phyloP scores from a whole-genome alignment of 2,113 vertebrate genomes.

The Bos indicus region DNA sequence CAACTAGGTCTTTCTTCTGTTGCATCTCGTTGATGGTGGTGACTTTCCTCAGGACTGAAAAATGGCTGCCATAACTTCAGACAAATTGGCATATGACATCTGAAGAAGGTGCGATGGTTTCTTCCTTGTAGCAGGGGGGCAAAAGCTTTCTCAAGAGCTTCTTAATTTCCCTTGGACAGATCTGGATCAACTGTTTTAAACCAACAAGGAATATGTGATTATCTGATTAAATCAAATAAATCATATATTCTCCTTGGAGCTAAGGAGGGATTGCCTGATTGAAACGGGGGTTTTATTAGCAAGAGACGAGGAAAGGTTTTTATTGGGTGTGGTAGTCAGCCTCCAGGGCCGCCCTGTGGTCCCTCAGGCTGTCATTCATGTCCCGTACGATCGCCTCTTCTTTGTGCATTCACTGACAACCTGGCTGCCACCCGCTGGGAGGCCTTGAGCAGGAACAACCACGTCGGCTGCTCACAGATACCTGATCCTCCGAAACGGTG shows the following conservation, averaged over 20 bases:
- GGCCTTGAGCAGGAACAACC: background rate
- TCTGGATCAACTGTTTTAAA: background rate
- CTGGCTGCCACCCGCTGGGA: rapidly evolving
- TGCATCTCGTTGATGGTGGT: background rate
- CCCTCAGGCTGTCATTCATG: too few species aligned
- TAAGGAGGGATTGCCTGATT: background rate
- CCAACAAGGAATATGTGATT: background rate
- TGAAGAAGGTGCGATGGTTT: background rate
- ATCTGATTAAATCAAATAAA: background rate
- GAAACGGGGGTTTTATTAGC: background rate
- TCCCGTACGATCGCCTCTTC: rapidly evolving
- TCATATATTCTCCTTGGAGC: background rate
- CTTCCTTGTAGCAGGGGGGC: background rate
- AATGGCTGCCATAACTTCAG: background rate
- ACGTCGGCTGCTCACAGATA: background rate
- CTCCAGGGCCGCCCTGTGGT: background rate
- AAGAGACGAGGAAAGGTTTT: background rate
- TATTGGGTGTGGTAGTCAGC: rapidly evolving
- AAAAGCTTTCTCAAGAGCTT: background rate
- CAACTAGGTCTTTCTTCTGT: background rate
- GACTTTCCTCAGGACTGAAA: background rate
- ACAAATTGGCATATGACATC: background rate
- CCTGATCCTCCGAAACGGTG: background rate
- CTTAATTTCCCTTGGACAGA: background rate
- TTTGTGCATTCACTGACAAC: background rate